Conservation (phyloP, 2,888 invertebrate species). For the Orchestes rusci region DNA sequence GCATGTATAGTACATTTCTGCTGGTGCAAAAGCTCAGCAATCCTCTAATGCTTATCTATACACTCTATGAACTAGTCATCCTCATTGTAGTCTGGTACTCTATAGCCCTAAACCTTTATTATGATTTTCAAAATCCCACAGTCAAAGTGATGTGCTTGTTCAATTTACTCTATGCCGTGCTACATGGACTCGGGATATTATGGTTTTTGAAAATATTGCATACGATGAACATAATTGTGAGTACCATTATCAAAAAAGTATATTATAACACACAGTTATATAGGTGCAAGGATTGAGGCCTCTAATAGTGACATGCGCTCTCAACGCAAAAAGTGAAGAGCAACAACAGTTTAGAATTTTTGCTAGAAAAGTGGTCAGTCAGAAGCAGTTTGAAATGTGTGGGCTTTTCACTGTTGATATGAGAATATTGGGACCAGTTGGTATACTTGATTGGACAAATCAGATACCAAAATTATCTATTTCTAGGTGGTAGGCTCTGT, state of each 20-base stretch:
- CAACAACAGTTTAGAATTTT: slow-evolving; percentile 42
- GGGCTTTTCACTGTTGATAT: slow-evolving; percentile 42
- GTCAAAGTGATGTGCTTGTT: slow-evolving; percentile 37
- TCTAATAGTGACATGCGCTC: slow-evolving; percentile 40
- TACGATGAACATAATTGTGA: too few relatives aligned
- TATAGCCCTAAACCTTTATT: slow-evolving; percentile 39
- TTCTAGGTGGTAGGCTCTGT: slow-evolving; percentile 43
- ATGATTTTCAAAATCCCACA: slow-evolving; percentile 33
- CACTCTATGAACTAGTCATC: slow-evolving; percentile 37
- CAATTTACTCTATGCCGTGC: slow-evolving; percentile 37
- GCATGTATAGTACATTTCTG: slow-evolving; percentile 37
- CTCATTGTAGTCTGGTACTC: slow-evolving; percentile 41
- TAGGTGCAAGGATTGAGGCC: slow-evolving; percentile 38
- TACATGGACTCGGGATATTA: slow-evolving; percentile 39
- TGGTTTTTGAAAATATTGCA: not conserved
- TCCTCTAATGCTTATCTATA: slow-evolving; percentile 39
- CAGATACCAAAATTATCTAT: slow-evolving; percentile 10
- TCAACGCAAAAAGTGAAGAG: slow-evolving; percentile 34
- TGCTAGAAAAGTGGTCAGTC: slow-evolving; percentile 39
- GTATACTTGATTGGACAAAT: slow-evolving; percentile 3
- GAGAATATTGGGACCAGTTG: slow-evolving; percentile 41
- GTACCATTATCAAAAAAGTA: too few relatives aligned
- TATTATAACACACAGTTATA: too few relatives aligned
- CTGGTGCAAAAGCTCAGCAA: slow-evolving; percentile 38
- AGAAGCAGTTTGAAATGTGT: slow-evolving; percentile 39